Evolutionary conservation across 2,888 invertebrate species (phyloP).

Genomic region (Chirona hameri): DNA sequence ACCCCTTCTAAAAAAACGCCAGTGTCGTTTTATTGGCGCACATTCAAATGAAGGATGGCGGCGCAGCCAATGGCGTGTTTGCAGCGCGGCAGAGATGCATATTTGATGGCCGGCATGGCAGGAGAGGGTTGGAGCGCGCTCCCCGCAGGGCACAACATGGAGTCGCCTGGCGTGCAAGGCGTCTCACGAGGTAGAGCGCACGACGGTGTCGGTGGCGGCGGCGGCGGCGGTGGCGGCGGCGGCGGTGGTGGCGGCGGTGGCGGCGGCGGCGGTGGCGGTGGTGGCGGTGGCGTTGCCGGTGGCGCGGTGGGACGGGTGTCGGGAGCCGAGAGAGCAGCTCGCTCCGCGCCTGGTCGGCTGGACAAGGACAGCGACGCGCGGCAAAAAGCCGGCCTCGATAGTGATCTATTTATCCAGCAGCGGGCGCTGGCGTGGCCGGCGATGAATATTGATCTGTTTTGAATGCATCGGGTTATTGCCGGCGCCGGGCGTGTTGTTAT

Average conservation of each 20-base stretch:
- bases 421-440: no score
- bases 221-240: background rate
- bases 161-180: background rate
- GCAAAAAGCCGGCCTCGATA: constrained; percentile 3
- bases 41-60: constrained; percentile 27
- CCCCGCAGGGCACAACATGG: background rate
- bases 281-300: no score
- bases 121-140: constrained; percentile 2
- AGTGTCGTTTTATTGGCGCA: constrained; percentile 13
- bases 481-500: background rate
- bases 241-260: no score
- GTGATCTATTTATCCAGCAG: constrained; percentile 10
- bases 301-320: no score
- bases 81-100: background rate
- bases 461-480: background rate
- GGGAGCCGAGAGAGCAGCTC: background rate
- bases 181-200: background rate
- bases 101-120: background rate
- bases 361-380: background rate
- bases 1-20: constrained; percentile 26
- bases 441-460: constrained; percentile 29
- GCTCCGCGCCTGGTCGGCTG: background rate
- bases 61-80: constrained; percentile 23
- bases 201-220: background rate
- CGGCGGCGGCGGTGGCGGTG: background rate